Percentiles rank a stretch among this genome's conserved stretches.
Evolutionary conservation across 2,797 vertebrate species (phyloP).

Genomic region (Clarias laeviceps): DNA sequence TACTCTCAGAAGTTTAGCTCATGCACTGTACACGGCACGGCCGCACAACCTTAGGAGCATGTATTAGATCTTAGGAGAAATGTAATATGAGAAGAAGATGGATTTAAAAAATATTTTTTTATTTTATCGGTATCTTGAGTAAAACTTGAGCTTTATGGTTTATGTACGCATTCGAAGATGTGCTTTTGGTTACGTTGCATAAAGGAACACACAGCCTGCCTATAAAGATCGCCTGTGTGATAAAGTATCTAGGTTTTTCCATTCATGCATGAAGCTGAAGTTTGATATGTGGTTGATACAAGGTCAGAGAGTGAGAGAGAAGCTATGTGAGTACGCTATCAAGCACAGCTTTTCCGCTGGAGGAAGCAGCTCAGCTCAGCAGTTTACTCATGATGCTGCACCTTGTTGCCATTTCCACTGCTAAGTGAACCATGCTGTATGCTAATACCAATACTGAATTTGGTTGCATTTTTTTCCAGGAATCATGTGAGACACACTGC

Average conservation of each 20-base stretch:
- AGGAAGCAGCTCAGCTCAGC: not conserved
- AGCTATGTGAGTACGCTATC: not conserved
- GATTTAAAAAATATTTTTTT: too few species aligned
- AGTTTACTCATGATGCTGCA: constrained; percentile 5
- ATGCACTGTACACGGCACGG: too few species aligned
- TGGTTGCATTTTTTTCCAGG: not conserved
- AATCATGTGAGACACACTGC: not conserved
- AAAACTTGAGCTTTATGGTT: not conserved
- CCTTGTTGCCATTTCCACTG: not conserved
- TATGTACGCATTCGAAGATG: not conserved
- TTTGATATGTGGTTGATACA: constrained; percentile 11
- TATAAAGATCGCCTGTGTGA: not conserved
- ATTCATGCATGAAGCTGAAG: not conserved
- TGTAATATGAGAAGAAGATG: not conserved
- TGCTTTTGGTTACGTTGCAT: not conserved
- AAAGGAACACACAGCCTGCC: not conserved
- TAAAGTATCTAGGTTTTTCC: constrained; percentile 18
- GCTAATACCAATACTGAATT: not conserved
- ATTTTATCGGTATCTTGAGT: not conserved
- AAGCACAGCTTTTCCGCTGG: not conserved
- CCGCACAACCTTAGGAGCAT: not conserved
- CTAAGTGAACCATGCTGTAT: not conserved
- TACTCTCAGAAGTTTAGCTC: not conserved
- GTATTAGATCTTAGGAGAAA: not conserved
- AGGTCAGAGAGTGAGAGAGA: not conserved